Percentiles rank a stretch among this genome's conserved stretches.
These are phyloP conservation scores for Nothobranchius kuhntae DNA, from an alignment of 2,113 vertebrate genomes.

Conservation along the genomic window DNA sequence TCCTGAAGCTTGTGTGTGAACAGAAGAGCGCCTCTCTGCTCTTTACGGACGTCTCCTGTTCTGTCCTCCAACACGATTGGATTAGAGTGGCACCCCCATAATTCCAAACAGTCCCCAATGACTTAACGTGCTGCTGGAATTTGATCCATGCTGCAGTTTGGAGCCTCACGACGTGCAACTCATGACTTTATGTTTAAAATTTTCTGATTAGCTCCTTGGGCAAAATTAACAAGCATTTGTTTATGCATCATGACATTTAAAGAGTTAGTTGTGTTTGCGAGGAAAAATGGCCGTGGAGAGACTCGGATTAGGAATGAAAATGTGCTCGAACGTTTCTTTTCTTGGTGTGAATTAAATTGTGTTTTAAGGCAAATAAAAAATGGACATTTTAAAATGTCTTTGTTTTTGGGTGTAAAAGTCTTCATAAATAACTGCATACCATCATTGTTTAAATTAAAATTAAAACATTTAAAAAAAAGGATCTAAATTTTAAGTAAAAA, in stretches of 20 bases:
- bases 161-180: constrained; percentile 78
- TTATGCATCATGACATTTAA: neutral
- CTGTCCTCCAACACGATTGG: constrained; percentile 70
- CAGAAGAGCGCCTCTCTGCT: constrained; percentile 46
- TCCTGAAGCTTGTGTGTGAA: constrained; percentile 43
- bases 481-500: too few relatives aligned
- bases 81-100: constrained; percentile 69
- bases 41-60: constrained; percentile 39
- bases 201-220: constrained; percentile 49
- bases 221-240: constrained; percentile 28
- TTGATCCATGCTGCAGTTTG: constrained; percentile 78
- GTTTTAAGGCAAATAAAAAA: too few relatives aligned
- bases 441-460: too few relatives aligned
- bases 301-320: too few relatives aligned
- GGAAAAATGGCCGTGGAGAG: too few relatives aligned
- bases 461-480: too few relatives aligned
- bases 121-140: constrained; percentile 80
- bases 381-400: too few relatives aligned
- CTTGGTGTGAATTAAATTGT: too few relatives aligned
- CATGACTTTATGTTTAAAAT: constrained; percentile 69
- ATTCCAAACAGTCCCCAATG: constrained; percentile 69
- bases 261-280: too few relatives aligned
- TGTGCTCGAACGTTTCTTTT: too few relatives aligned
- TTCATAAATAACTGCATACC: too few relatives aligned
- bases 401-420: too few relatives aligned